Evolutionary conservation across 1,140 invertebrate genomes (phyloP).

Genomic region (Metaphire vulgaris): DNA sequence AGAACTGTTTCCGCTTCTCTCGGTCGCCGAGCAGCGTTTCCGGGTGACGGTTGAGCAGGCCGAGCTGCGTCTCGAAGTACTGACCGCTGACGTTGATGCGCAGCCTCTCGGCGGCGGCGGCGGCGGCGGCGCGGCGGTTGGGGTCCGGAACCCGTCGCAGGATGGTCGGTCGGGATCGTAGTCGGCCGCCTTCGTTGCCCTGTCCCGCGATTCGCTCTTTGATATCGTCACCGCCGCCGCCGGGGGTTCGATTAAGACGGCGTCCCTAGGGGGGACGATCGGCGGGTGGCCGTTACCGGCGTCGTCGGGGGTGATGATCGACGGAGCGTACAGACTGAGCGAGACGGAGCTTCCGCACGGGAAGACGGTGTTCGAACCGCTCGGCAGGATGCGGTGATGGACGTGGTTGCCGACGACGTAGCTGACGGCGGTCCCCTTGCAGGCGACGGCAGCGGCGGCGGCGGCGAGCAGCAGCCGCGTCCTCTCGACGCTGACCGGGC

Average conservation of each 20-base stretch:
- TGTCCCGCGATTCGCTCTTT: no score
- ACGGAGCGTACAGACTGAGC: no score
- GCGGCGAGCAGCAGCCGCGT: background rate
- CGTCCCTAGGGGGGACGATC: background rate
- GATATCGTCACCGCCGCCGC: no score
- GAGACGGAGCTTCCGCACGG: constrained; percentile 12
- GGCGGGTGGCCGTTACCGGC: background rate
- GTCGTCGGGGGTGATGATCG: background rate
- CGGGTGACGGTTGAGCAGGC: constrained; percentile 94
- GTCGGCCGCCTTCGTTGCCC: background rate
- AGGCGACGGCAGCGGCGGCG: no score
- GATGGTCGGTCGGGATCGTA: no score
- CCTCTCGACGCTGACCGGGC: background rate
- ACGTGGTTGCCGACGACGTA: background rate
- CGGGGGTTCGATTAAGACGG: background rate
- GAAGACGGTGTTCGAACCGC: constrained; percentile 16
- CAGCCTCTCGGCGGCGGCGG: constrained; percentile 65
- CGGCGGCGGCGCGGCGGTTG: background rate
- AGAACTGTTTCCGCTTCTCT: constrained; percentile 45
- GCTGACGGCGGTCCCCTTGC: background rate
- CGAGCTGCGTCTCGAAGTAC: constrained; percentile 94
- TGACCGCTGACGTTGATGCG: constrained; percentile 97
- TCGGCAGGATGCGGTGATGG: constrained; percentile 7
- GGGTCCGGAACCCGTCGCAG: background rate
- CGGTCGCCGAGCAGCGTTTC: constrained; percentile 62